These are phyloP conservation scores for Drymodes brunneopygia DNA, from an alignment of 2,113 vertebrate species.

Conservation along the genomic window DNA sequence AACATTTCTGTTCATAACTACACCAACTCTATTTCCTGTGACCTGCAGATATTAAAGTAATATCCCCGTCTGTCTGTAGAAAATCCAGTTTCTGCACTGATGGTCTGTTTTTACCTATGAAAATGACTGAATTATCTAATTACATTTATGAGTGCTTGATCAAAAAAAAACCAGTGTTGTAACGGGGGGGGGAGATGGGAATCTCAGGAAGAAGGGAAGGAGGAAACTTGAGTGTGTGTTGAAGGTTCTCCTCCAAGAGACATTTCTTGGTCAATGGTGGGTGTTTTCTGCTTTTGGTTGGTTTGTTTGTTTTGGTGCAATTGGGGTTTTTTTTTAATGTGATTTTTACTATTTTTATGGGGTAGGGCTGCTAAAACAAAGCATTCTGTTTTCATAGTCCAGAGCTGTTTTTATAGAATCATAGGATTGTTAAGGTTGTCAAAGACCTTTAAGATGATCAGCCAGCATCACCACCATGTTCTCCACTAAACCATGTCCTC, in stretches of 20 bases:
- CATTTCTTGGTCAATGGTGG: neutral
- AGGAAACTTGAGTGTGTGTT: neutral
- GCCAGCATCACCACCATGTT: rapidly evolving
- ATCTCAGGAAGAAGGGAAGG: neutral
- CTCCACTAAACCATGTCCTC: neutral
- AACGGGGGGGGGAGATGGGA: too few species aligned
- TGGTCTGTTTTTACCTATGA: neutral
- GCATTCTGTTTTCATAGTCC: neutral
- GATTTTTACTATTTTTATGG: neutral
- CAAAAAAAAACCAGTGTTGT: neutral
- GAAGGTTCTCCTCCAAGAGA: neutral
- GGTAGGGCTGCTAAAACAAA: neutral
- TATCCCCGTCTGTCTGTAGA: neutral
- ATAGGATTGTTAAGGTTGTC: neutral
- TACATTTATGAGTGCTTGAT: rapidly evolving
- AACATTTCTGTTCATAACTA: neutral
- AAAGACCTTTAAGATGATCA: neutral
- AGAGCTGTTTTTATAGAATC: neutral
- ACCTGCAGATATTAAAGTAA: neutral
- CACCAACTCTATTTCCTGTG: neutral
- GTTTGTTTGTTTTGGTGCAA: too few species aligned
- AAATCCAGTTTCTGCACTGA: neutral
- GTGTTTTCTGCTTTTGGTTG: too few species aligned
- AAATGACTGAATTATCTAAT: neutral
- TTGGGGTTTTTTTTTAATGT: neutral